phyloP scores from a whole-genome alignment of 2,888 invertebrate genomes.

The Choreutis nemorana region DNA sequence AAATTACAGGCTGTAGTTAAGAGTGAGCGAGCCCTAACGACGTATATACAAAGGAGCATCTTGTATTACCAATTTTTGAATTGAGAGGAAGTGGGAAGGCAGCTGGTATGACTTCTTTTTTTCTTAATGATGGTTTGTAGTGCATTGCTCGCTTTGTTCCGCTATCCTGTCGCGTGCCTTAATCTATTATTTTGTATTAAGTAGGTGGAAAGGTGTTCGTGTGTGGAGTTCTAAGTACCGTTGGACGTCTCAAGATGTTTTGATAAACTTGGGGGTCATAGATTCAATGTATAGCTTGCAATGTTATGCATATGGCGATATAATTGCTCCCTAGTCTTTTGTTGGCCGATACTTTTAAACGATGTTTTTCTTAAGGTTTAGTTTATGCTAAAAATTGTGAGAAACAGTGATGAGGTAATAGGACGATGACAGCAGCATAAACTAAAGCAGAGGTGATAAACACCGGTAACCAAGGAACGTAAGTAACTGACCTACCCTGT shows the following conservation, averaged over 20 bases:
- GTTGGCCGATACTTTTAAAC: too few species aligned
- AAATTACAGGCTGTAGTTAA: constrained; percentile 51
- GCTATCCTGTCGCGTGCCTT: constrained; percentile 58
- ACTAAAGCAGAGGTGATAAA: too few species aligned
- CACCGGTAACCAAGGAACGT: too few species aligned
- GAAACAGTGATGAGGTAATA: too few species aligned
- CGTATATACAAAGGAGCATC: constrained; percentile 48
- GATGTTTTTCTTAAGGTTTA: too few species aligned
- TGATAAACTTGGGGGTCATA: constrained; percentile 23
- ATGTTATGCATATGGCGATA: too few species aligned
- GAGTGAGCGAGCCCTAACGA: constrained; percentile 58
- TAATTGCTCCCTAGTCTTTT: too few species aligned
- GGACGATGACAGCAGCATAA: too few species aligned
- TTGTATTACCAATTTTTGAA: constrained; percentile 60
- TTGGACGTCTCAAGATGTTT: constrained; percentile 51
- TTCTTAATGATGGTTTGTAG: constrained; percentile 60
- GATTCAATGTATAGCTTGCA: too few species aligned
- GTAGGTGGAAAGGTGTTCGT: constrained; percentile 61
- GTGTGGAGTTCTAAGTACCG: constrained; percentile 40
- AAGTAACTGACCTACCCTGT: too few species aligned
- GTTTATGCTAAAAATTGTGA: too few species aligned
- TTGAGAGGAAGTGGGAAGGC: constrained; percentile 59
- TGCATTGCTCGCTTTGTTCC: constrained; percentile 50
- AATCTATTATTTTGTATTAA: constrained; percentile 32
- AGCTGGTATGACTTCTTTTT: constrained; percentile 55